These are phyloP conservation scores for Sipunculus nudus DNA, from an alignment of 2,888 invertebrate species.

Conservation along the genomic window DNA sequence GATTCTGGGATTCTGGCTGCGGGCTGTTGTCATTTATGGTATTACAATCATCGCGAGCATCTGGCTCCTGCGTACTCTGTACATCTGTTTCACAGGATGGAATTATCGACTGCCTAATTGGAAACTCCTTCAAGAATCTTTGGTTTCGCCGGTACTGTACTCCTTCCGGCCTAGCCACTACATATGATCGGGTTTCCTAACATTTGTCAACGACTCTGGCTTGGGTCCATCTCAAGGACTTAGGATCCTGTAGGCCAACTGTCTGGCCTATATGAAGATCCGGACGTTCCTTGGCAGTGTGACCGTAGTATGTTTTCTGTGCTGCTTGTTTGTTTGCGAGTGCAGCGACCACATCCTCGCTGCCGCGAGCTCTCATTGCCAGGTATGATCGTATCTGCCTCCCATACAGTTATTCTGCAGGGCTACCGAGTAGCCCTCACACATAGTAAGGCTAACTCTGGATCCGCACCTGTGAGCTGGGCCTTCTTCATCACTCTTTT, in stretches of 20 bases:
- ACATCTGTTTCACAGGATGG: no score
- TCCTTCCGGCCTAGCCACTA: slow-evolving; percentile 3
- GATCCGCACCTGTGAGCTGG: not conserved
- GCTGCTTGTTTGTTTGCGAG: not conserved
- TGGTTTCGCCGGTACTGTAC: not conserved
- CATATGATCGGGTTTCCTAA: slow-evolving; percentile 7
- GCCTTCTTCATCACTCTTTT: not conserved
- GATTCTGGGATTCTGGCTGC: no score
- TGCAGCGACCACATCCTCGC: not conserved
- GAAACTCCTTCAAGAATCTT: not conserved
- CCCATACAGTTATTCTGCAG: slow-evolving; percentile 6
- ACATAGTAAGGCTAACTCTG: not conserved
- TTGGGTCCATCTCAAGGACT: not conserved
- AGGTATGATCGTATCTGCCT: not conserved
- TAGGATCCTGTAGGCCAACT: not conserved
- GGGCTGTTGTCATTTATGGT: no score
- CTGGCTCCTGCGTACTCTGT: no score
- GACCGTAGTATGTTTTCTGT: not conserved
- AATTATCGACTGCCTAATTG: no score
- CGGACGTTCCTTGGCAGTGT: not conserved
- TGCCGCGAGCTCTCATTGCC: not conserved
- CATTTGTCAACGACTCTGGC: not conserved
- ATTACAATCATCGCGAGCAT: no score
- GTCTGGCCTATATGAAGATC: not conserved
- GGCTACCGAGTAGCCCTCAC: not conserved